Evolutionary conservation across 2,888 invertebrate genomes (phyloP).

Genomic region (Oscheius myriophilus): DNA sequence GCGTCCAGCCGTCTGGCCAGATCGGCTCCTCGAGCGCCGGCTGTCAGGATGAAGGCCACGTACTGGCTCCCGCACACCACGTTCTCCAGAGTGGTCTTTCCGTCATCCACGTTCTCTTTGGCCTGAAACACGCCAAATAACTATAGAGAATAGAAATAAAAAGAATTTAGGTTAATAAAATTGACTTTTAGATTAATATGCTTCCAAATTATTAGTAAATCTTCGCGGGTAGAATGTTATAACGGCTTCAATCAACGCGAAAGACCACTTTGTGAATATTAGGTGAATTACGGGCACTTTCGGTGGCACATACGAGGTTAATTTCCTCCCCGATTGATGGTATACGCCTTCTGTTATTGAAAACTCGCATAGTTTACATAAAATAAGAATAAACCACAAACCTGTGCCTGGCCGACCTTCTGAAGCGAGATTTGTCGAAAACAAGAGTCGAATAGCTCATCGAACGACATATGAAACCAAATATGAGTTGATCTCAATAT

Average conservation of each 20-base stretch:
- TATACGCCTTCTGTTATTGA: too few species aligned
- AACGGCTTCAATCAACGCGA: too few species aligned
- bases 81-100: slow-evolving; percentile 33
- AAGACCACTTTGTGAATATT: too few species aligned
- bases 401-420: slow-evolving; percentile 6
- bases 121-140: slow-evolving; percentile 4
- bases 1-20: slow-evolving; percentile 30
- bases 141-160: background rate
- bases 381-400: background rate
- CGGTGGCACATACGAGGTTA: too few species aligned
- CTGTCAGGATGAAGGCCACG: slow-evolving; percentile 40
- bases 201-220: too few species aligned
- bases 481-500: background rate
- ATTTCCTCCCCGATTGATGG: too few species aligned
- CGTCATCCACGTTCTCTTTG: slow-evolving; percentile 20
- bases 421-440: slow-evolving; percentile 45
- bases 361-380: too few species aligned
- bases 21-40: slow-evolving; percentile 31
- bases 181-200: background rate
- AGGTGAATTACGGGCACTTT: too few species aligned
- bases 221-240: too few species aligned
- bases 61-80: slow-evolving; percentile 35
- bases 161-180: background rate
- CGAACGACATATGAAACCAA: slow-evolving; percentile 37
- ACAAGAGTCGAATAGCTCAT: slow-evolving; percentile 47